Evolutionary conservation across 2,888 invertebrate species (phyloP).

Genomic region (Sphaerophoria taeniata): DNA sequence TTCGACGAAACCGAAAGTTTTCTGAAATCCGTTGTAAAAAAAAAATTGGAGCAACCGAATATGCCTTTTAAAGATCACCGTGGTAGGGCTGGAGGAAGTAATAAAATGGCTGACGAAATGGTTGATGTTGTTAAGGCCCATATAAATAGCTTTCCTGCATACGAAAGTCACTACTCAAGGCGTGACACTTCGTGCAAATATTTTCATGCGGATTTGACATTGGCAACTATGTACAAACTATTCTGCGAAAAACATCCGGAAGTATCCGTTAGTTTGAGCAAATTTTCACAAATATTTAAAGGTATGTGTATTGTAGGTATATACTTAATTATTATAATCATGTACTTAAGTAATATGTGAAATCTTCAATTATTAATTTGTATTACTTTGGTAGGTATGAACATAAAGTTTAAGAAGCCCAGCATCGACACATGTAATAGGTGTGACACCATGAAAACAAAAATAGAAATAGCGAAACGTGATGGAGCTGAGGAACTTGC

Average conservation of each 20-base stretch:
- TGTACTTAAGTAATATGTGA: neutral
- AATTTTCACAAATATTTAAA: slow-evolving; percentile 43
- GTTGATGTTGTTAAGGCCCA: slow-evolving; percentile 31
- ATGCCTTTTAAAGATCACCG: slow-evolving; percentile 42
- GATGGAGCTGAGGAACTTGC: slow-evolving; percentile 28
- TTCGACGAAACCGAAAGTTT: slow-evolving; percentile 33
- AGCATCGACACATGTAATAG: slow-evolving; percentile 39
- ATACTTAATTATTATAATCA: slow-evolving; percentile 16
- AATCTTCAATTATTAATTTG: neutral
- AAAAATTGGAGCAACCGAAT: slow-evolving; percentile 30
- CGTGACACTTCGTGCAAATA: slow-evolving; percentile 30
- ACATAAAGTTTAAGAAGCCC: slow-evolving; percentile 64
- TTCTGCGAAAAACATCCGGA: slow-evolving; percentile 60
- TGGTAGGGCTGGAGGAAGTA: slow-evolving; percentile 39
- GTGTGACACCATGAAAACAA: slow-evolving; percentile 54
- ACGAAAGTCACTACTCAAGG: slow-evolving; percentile 31
- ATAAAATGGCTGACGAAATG: slow-evolving; percentile 39
- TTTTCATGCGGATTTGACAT: slow-evolving; percentile 23
- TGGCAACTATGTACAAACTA: slow-evolving; percentile 55
- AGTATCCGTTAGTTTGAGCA: slow-evolving; percentile 33
- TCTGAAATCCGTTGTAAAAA: slow-evolving; percentile 47
- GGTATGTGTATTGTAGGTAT: slow-evolving; percentile 15
- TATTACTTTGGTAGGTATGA: slow-evolving; percentile 45
- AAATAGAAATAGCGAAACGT: slow-evolving; percentile 61
- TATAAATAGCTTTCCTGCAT: slow-evolving; percentile 31